phyloP scores from a whole-genome alignment of 2,113 vertebrate genomes.

The Fregetta grallaria region DNA sequence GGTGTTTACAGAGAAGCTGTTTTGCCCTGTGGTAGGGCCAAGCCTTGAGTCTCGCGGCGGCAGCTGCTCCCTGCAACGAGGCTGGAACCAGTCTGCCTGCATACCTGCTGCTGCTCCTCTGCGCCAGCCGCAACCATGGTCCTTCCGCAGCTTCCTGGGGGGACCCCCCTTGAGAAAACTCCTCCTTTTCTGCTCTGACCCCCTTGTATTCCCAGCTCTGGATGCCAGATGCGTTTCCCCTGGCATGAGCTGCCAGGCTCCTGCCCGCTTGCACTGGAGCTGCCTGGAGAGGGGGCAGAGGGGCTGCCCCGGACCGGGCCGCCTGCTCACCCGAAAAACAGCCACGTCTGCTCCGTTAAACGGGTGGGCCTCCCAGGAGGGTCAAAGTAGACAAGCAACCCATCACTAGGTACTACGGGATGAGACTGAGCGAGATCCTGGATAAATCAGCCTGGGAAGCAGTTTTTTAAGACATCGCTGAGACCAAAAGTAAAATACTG shows the following conservation, averaged over 20 bases:
- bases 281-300: background rate
- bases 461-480: background rate
- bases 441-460: background rate
- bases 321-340: background rate
- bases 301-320: fast-evolving
- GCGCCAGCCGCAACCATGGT: fast-evolving
- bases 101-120: background rate
- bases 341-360: background rate
- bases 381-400: background rate
- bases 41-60: fast-evolving
- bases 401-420: background rate
- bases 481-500: background rate
- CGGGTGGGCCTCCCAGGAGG: background rate
- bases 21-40: background rate
- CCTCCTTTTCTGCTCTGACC: background rate
- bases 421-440: background rate
- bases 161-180: background rate
- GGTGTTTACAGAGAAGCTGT: slow-evolving; percentile 1
- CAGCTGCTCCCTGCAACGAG: background rate
- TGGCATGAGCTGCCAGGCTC: fast-evolving
- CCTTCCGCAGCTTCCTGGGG: background rate
- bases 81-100: slow-evolving; percentile 20
- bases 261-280: background rate
- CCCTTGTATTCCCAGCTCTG: background rate
- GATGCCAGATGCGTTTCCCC: background rate